phyloP scores from a whole-genome alignment of 37 sponge, comb jelly and placozoan species.

The Ianthella basta region DNA sequence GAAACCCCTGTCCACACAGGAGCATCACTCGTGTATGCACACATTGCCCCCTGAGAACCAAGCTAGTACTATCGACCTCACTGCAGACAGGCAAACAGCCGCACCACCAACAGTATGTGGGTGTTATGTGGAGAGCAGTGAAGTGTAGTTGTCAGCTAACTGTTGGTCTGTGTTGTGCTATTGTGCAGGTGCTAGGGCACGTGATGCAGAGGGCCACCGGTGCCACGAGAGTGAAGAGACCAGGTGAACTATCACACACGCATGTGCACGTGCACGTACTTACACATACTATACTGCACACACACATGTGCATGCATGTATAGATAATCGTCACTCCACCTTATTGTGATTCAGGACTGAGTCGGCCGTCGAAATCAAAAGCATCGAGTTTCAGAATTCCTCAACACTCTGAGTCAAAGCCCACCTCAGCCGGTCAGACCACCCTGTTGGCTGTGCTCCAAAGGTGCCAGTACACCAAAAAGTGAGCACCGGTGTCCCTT shows the following conservation, averaged over 20 bases:
- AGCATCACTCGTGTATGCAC: not conserved
- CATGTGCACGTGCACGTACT: no score
- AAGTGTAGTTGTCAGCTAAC: no score
- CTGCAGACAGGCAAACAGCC: not conserved
- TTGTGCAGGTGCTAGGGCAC: not conserved
- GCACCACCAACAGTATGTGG: not conserved
- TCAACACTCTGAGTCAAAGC: not conserved
- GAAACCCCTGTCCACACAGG: not conserved
- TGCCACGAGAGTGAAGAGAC: not conserved
- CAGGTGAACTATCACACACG: not conserved
- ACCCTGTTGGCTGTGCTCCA: not conserved
- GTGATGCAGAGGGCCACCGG: not conserved
- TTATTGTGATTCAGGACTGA: not conserved
- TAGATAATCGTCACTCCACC: not conserved
- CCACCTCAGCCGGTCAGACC: not conserved
- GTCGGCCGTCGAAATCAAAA: conserved; percentile 1
- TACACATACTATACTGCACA: no score
- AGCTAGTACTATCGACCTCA: not conserved
- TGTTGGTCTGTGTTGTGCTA: no score
- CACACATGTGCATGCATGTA: no score
- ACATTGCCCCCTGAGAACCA: no score
- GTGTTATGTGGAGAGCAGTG: no score
- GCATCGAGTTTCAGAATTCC: not conserved
- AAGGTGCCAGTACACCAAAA: not conserved
- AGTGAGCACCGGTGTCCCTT: not conserved